A percentile compares a stretch with the other conserved stretches of the same genome.
These are phyloP conservation scores for Cremastinae sp. DNA, from an alignment of 2,888 invertebrate genomes.

Conservation along the genomic window DNA sequence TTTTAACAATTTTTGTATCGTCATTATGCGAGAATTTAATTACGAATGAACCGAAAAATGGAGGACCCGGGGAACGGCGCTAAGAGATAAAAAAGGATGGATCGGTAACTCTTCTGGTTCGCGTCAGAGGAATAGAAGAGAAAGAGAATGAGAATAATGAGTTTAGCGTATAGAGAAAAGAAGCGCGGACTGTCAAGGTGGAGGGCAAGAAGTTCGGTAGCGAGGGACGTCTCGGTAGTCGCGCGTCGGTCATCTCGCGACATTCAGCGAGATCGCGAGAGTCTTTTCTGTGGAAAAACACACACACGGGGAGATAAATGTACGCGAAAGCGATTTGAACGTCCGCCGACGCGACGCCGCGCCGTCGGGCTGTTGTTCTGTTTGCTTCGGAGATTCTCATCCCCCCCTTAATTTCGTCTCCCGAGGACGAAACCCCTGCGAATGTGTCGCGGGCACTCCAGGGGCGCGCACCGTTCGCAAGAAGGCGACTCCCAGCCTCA, in stretches of 20 bases:
- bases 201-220: slow-evolving; percentile 71
- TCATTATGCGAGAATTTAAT: not conserved
- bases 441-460: slow-evolving; percentile 62
- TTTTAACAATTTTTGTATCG: not conserved
- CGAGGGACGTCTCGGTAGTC: slow-evolving; percentile 48
- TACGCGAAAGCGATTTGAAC: slow-evolving; percentile 46
- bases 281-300: slow-evolving; percentile 42
- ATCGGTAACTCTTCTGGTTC: slow-evolving; percentile 16
- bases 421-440: slow-evolving; percentile 53
- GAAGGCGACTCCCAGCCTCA: slow-evolving; percentile 72
- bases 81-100: slow-evolving; percentile 45
- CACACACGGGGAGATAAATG: slow-evolving; percentile 18
- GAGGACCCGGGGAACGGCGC: not conserved
- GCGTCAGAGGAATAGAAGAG: not conserved
- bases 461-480: slow-evolving; percentile 64
- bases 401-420: slow-evolving; percentile 10
- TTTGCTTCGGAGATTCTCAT: slow-evolving; percentile 39
- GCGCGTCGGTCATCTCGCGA: slow-evolving; percentile 68
- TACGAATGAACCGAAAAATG: too few relatives aligned
- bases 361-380: slow-evolving; percentile 45
- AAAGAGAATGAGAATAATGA: not conserved
- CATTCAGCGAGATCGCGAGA: slow-evolving; percentile 61
- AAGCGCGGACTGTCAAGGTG: slow-evolving; percentile 55
- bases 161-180: not conserved
- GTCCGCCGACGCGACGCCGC: slow-evolving; percentile 61